Evolutionary conservation across 92 coral and sea anemone species (phyloP), one percentile per base, ranked within the genome.

Genomic region (Epizoanthus scotinus): DNA sequence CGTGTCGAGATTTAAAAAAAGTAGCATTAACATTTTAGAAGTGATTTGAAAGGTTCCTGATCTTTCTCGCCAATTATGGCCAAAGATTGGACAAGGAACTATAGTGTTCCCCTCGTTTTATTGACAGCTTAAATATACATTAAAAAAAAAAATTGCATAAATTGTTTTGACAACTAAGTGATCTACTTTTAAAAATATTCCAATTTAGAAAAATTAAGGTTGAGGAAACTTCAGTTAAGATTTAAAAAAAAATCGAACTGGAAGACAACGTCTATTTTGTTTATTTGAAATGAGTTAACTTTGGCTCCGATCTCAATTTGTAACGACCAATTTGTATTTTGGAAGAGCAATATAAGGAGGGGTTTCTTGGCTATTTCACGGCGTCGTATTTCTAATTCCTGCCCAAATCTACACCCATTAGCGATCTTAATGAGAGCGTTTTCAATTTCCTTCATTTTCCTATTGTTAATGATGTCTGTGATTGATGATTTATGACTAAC

Each of bases 381-480:
- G 81, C 53, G 81, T 75, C 68, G 42, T 21, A 58, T 36, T 57
- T 9, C 25, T 40, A 34, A 75, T n/a, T 58, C 42, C 24, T 21
- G 49, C n/a, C 81, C 67, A 67, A 36, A 34, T 75, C 56, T 22
- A 75, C 31, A 21, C 67, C 81, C 55, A 75, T 75, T 75, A 75
- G 26, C 81, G 61, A 75, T 67, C 6, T 22, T 75, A 75, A 75
- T 75, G 50, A 24, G 67, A 75, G 21, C 29, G 68, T 34, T 75
- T 75, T 36, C 15, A 67, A 75, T 75, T 75, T 75, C 81, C 60
- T 38, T 10, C 60, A 60, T 75, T 38, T 75, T 40, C 18, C 67
- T 38, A 58, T 75, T 75, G 81, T 75, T 55, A 24, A 3, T 31
- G 31, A 59, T 59, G 81, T 59, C 81, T 21, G 27, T 36, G 68